These are phyloP conservation scores for Leptopilina drosophilae DNA, from an alignment of 2,888 invertebrate species.

Conservation along the genomic window DNA sequence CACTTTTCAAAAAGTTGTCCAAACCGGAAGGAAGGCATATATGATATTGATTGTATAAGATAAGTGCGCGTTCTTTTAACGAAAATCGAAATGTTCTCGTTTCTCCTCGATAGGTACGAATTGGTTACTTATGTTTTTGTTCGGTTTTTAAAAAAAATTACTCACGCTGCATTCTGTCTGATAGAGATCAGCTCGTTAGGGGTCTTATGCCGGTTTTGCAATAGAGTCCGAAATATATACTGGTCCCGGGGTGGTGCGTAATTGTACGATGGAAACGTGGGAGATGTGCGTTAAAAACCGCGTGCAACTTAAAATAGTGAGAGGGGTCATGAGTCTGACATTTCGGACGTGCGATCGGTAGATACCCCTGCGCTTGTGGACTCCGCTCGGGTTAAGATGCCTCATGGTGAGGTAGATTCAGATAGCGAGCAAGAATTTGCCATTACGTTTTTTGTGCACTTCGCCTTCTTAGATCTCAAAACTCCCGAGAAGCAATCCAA, in stretches of 20 bases:
- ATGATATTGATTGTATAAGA: no score
- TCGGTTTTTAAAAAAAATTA: conserved; percentile 60
- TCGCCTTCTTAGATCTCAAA: not conserved
- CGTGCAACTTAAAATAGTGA: conserved; percentile 55
- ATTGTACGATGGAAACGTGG: conserved; percentile 62
- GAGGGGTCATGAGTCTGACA: conserved; percentile 70
- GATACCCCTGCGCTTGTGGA: conserved; percentile 62
- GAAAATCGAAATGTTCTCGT: no score
- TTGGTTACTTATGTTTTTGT: no score
- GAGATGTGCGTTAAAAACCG: conserved; percentile 49
- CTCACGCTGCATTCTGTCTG: conserved; percentile 64
- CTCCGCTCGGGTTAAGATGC: conserved; percentile 46
- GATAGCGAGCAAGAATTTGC: conserved; percentile 51
- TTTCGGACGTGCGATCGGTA: conserved; percentile 72
- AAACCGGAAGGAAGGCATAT: no score
- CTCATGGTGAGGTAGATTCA: conserved; percentile 58
- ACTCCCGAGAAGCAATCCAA: no score
- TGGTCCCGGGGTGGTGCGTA: conserved; percentile 57
- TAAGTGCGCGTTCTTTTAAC: no score
- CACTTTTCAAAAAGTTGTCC: no score
- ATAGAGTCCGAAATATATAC: conserved; percentile 60
- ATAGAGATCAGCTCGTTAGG: conserved; percentile 76
- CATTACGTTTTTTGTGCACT: conserved; percentile 23
- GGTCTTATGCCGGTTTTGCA: conserved; percentile 55
- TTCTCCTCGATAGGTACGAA: no score